phyloP scores from a whole-genome alignment of 2,797 vertebrate genomes.

The Coregonus ussuriensis region DNA sequence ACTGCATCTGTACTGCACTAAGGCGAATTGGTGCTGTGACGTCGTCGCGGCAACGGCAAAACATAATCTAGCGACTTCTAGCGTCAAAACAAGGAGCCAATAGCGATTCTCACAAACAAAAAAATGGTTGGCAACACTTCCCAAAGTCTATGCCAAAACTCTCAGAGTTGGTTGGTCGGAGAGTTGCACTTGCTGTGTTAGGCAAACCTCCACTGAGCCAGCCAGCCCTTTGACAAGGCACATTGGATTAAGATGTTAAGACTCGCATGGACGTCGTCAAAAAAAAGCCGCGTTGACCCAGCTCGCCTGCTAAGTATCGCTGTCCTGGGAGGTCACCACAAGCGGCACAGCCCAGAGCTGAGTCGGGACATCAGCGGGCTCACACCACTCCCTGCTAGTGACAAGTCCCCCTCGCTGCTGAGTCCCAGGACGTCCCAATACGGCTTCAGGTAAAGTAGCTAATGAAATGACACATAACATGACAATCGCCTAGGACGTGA shows the following conservation, averaged over 20 bases:
- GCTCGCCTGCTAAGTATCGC: slow-evolving; percentile 34
- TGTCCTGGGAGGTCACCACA: slow-evolving; percentile 17
- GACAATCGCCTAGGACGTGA: background rate
- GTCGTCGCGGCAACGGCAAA: too few species aligned
- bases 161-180: background rate
- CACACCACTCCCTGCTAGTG: slow-evolving; percentile 20
- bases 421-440: slow-evolving; percentile 39
- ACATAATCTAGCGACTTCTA: too few species aligned
- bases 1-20: too few species aligned
- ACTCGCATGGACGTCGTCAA: slow-evolving; percentile 53
- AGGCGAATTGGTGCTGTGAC: too few species aligned
- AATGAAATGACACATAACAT: background rate
- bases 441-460: slow-evolving; percentile 65
- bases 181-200: background rate
- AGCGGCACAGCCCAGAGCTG: background rate
- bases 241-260: slow-evolving; percentile 68
- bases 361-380: slow-evolving; percentile 28
- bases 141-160: too few species aligned
- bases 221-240: background rate
- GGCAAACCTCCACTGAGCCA: background rate
- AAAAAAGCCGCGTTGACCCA: slow-evolving; percentile 37
- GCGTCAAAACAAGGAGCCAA: too few species aligned
- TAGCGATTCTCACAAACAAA: too few species aligned
- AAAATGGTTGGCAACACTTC: too few species aligned
- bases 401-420: slow-evolving; percentile 28